These are phyloP conservation scores for Odobenus rosmarus DNA, from an alignment of 2,113 vertebrate species.

Conservation along the genomic window DNA sequence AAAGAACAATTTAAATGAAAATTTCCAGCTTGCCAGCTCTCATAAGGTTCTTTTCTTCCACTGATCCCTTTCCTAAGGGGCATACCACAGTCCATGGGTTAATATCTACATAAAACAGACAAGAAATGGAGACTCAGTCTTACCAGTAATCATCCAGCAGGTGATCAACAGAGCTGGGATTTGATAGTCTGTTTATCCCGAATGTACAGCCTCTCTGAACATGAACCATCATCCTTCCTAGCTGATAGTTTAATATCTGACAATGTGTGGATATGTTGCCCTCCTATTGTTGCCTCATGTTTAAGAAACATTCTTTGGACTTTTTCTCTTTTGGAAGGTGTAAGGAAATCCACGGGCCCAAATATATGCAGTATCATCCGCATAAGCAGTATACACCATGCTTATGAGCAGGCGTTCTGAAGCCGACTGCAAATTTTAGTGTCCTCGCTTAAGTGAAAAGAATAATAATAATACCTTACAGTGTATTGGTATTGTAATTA, in stretches of 20 bases:
- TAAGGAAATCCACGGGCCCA: accelerated
- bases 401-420: neutral
- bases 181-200: neutral
- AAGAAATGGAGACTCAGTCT: neutral
- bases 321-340: neutral
- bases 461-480: neutral
- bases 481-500: neutral
- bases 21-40: neutral
- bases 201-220: neutral
- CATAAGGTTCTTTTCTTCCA: neutral
- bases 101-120: neutral
- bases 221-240: neutral
- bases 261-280: neutral
- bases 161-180: neutral
- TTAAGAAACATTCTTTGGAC: neutral
- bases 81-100: neutral
- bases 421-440: neutral
- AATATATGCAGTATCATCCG: neutral
- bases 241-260: neutral
- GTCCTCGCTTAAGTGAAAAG: neutral
- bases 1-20: neutral
- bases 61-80: accelerated
- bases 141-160: neutral
- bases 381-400: no score
- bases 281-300: neutral